These are phyloP conservation scores for Pilophorus perplexus DNA, from an alignment of 2,888 invertebrate species.

Conservation along the genomic window DNA sequence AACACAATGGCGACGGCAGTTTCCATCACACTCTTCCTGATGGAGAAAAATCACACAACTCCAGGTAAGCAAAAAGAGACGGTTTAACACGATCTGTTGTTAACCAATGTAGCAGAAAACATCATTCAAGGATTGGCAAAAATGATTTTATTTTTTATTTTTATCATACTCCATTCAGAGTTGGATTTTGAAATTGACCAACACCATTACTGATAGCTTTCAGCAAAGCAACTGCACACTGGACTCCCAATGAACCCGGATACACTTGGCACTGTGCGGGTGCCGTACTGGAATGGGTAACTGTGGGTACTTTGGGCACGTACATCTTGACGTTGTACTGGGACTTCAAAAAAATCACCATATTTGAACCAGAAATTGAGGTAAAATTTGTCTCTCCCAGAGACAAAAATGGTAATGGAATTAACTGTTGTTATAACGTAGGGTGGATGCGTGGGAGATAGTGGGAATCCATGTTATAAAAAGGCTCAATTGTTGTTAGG, in stretches of 20 bases:
- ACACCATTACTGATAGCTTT: too few relatives aligned
- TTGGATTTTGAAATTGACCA: too few relatives aligned
- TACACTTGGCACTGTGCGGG: constrained; percentile 44
- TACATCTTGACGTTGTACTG: constrained; percentile 45
- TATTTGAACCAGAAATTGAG: constrained; percentile 45
- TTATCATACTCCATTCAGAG: too few relatives aligned
- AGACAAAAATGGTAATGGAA: too few relatives aligned
- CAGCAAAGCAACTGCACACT: constrained; percentile 22
- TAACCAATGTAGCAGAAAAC: too few relatives aligned
- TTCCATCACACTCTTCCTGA: neutral
- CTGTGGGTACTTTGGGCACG: constrained; percentile 40
- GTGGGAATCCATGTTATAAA: neutral
- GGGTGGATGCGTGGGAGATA: neutral
- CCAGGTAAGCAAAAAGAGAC: too few relatives aligned
- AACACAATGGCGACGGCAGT: neutral
- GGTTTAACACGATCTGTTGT: too few relatives aligned
- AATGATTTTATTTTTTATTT: too few relatives aligned
- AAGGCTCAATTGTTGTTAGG: neutral
- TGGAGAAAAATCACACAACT: neutral
- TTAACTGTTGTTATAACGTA: too few relatives aligned
- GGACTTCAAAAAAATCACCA: constrained; percentile 46
- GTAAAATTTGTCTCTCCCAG: too few relatives aligned
- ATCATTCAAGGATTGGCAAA: too few relatives aligned
- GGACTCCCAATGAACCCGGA: constrained; percentile 44
- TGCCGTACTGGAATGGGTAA: constrained; percentile 44